Conservation (phyloP, 2,888 invertebrate species). For the Andrena camellia region DNA sequence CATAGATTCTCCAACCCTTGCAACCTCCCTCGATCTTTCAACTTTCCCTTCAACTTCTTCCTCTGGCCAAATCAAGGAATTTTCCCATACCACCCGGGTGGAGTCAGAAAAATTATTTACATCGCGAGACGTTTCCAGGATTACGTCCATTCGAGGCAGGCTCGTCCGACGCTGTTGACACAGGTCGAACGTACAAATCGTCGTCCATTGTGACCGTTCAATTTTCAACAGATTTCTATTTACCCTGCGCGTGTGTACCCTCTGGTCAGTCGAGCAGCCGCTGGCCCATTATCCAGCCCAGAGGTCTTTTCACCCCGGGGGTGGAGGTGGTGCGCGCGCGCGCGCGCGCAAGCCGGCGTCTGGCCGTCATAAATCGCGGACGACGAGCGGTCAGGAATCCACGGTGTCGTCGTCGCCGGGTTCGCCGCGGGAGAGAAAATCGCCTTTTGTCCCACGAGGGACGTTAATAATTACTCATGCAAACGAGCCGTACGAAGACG, state of each 20-base stretch:
- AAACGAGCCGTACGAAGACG: conserved; percentile 69
- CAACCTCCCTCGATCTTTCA: too few relatives aligned
- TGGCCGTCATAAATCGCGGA: conserved; percentile 69
- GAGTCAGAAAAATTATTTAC: conserved; percentile 35
- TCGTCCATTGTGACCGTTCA: conserved; percentile 46
- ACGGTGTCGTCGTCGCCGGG: conserved; percentile 62
- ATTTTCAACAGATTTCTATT: conserved; percentile 67
- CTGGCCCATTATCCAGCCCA: conserved; percentile 62
- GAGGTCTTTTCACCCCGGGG: conserved; percentile 62
- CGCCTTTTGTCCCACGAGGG: conserved; percentile 67
- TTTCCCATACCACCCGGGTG: too few relatives aligned
- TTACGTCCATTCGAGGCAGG: not conserved
- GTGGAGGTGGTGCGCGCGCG: conserved; percentile 49
- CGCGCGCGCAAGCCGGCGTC: conserved; percentile 43
- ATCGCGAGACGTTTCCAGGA: conserved; percentile 23
- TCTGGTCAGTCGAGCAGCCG: conserved; percentile 46
- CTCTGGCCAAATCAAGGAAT: too few relatives aligned
- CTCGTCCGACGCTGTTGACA: conserved; percentile 18
- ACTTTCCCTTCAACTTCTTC: too few relatives aligned
- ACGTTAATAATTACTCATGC: conserved; percentile 76
- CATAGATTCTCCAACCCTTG: too few relatives aligned
- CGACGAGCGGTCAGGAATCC: conserved; percentile 61
- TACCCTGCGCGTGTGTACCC: conserved; percentile 41
- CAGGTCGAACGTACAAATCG: conserved; percentile 26
- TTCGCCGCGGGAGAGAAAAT: conserved; percentile 69